Base-by-base conservation (phyloP, 1,140 invertebrate genomes). In the Globodera rostochiensis region DNA sequence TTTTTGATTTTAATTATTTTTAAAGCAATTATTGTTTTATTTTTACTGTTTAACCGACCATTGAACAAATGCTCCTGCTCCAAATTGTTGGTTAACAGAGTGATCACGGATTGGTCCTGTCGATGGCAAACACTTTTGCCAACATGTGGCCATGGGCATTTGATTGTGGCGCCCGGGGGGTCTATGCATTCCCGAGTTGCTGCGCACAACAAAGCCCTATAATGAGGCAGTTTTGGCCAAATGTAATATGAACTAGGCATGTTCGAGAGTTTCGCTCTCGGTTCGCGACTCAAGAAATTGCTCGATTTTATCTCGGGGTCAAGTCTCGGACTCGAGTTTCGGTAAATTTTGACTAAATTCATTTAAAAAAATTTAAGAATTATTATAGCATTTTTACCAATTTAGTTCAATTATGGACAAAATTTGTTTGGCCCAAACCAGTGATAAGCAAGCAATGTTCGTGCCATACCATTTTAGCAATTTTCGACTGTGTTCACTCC, bases 161-260 rank as follows among this genome's bases (percentile, higher is more conserved):
- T 25, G n/a, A 76, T 76, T 57, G 6, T 76, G 64, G 74, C 8
- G 13, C 74, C 74, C 9, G 74, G 74, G 19, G 74, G 74, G 50
- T 76, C 74, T 19, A 76, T 76, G 64, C 74, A 76, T 57, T 76
- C 74, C 45, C 53, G 64, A 7, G 74, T 76, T 46, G 46, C 45
- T 76, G 74, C 74, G 45, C 74, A 76, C 47, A 76, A 11, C 64
- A 76, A 19, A 46, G 74, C 74, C 74, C 74, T 76, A 15, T 25
- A 50, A 67, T 50, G 46, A 15, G 21, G n/a, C n/a, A 49, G 36
- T 36, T 36, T 36, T 36, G 36, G 36, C 36, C 36, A 36, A 36
- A 36, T 36, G 3, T 36, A 36, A 2, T 36, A 36, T 36, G 36
- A 36, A 36, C 36, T 36, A 36, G 36, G 3, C 1, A 36, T 36